A percentile compares a stretch with the other conserved stretches of the same genome.
phyloP scores from a whole-genome alignment of 2,113 vertebrate species.

The Origma solitaria region DNA sequence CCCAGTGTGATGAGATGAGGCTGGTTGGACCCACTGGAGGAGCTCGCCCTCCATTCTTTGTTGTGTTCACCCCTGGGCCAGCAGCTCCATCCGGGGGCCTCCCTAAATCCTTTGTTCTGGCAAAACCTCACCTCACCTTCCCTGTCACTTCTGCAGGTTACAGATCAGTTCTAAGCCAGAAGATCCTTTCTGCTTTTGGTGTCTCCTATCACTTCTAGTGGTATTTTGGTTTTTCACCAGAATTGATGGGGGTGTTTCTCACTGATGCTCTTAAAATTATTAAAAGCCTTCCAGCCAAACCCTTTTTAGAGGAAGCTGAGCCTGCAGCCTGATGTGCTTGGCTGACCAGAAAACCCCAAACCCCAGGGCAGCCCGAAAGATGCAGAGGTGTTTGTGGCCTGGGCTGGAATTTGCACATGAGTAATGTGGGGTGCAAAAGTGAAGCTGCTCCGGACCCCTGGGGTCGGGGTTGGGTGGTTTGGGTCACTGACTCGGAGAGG shows the following conservation, averaged over 20 bases:
- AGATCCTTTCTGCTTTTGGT: neutral
- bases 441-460: neutral
- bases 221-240: neutral
- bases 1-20: neutral
- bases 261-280: neutral
- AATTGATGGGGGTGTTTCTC: neutral
- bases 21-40: neutral
- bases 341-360: neutral
- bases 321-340: neutral
- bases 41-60: rapidly evolving
- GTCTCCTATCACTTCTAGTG: neutral
- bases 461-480: neutral
- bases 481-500: neutral
- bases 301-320: neutral
- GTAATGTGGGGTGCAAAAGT: neutral
- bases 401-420: neutral
- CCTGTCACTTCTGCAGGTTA: neutral
- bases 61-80: neutral
- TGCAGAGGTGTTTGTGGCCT: neutral
- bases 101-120: neutral
- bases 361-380: neutral
- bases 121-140: neutral
- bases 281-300: neutral
- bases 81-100: neutral
- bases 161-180: rapidly evolving